phyloP scores from a whole-genome alignment of 2,888 invertebrate species.

The Drosophila tanythrix region DNA sequence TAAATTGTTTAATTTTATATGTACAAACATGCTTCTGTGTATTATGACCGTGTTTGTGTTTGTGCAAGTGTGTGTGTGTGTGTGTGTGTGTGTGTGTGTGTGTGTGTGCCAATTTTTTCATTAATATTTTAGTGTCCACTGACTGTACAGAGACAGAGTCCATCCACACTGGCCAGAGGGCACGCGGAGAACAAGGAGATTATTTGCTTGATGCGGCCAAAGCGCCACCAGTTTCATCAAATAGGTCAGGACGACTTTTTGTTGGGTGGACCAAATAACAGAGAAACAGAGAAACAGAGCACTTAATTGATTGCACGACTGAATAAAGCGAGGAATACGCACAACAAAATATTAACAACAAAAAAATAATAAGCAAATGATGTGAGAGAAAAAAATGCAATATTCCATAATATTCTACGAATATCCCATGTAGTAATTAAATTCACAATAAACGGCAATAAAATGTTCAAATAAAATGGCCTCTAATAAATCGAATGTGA shows the following conservation, averaged over 20 bases:
- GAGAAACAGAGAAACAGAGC: constrained; percentile 25
- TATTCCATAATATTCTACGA: constrained; percentile 24
- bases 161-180: not conserved
- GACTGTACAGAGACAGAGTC: constrained; percentile 3
- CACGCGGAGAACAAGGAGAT: constrained; percentile 32
- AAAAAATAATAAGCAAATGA: constrained; percentile 5
- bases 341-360: constrained; percentile 21
- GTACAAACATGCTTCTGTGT: constrained; percentile 8
- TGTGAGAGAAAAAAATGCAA: not conserved
- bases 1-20: constrained; percentile 80
- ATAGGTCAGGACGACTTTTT: constrained; percentile 4
- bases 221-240: constrained; percentile 43
- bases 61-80: not conserved
- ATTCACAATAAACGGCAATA: constrained; percentile 1
- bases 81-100: constrained; percentile 3
- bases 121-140: constrained; percentile 74
- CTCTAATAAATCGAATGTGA: not conserved
- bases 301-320: constrained; percentile 61
- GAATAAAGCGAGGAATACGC: constrained; percentile 22
- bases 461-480: constrained; percentile 5
- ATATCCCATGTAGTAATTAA: constrained; percentile 26
- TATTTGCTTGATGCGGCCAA: constrained; percentile 37
- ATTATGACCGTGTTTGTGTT: not conserved
- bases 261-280: constrained; percentile 31
- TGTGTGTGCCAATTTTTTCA: constrained; percentile 65